Evolutionary conservation across 2,113 vertebrate genomes (phyloP).

Genomic region (Triplophysa dalaica): DNA sequence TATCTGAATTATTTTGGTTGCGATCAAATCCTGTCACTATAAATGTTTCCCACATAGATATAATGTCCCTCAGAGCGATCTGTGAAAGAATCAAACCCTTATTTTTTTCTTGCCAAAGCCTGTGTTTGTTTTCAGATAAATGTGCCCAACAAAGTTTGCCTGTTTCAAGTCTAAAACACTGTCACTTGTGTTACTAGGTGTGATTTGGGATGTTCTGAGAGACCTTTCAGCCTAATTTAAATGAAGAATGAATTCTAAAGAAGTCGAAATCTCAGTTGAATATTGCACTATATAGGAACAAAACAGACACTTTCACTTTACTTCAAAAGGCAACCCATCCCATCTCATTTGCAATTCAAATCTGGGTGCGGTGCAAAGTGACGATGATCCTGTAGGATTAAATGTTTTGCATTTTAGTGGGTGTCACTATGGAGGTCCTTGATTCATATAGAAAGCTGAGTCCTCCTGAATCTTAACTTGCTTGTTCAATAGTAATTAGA

Average conservation of each 20-base stretch:
- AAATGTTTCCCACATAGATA: constrained; percentile 34
- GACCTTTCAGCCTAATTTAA: background rate
- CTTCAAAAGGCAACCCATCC: background rate
- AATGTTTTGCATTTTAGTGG: background rate
- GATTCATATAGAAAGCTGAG: background rate
- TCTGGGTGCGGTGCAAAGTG: background rate
- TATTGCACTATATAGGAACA: too few relatives aligned
- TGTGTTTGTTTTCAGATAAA: background rate
- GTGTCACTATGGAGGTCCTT: background rate
- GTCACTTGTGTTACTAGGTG: background rate
- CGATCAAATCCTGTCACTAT: constrained; percentile 25
- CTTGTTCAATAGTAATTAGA: background rate
- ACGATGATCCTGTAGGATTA: constrained; percentile 20
- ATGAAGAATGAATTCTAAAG: background rate
- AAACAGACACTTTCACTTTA: background rate
- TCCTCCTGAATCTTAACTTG: background rate
- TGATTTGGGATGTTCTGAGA: background rate
- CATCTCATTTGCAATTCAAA: constrained; percentile 32
- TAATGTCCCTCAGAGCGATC: constrained; percentile 40
- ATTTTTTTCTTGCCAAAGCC: background rate
- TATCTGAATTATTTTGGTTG: background rate
- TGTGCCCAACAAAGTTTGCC: background rate
- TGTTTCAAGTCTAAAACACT: background rate
- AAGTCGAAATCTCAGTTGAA: constrained; percentile 25
- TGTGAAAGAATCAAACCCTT: background rate